A percentile compares a stretch with the other conserved stretches of the same genome.
phyloP scores from a whole-genome alignment of 1,140 invertebrate genomes.

The Tetramorium alpestre region DNA sequence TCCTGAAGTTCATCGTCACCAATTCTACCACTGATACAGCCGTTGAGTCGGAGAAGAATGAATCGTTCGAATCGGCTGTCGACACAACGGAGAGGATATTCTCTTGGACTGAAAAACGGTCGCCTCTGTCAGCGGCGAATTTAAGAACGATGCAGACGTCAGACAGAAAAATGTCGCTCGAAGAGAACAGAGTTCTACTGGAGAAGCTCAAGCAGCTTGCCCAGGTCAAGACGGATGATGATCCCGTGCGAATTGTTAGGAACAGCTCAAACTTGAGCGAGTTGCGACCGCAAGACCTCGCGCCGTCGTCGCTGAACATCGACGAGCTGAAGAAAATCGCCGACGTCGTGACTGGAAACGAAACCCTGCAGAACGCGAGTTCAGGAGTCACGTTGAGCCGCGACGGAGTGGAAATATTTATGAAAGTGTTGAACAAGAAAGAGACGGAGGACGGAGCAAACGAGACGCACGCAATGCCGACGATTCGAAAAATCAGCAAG shows the following conservation, averaged over 20 bases:
- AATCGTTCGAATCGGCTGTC: background rate
- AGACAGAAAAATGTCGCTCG: slow-evolving; percentile 77
- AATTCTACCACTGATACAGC: slow-evolving; percentile 71
- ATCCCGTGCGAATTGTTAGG: slow-evolving; percentile 48
- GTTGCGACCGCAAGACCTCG: background rate
- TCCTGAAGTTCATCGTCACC: slow-evolving; percentile 74
- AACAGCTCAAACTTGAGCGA: slow-evolving; percentile 44
- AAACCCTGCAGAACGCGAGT: slow-evolving; percentile 72
- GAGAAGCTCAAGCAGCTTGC: slow-evolving; percentile 78
- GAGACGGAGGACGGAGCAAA: slow-evolving; percentile 74
- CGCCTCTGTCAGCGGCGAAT: background rate
- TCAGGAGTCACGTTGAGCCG: slow-evolving; percentile 87
- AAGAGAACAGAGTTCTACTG: slow-evolving; percentile 72
- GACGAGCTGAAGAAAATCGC: slow-evolving; percentile 79
- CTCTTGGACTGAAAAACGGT: slow-evolving; percentile 26
- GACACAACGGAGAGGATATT: slow-evolving; percentile 10
- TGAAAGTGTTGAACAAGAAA: slow-evolving; percentile 88
- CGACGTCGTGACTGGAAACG: slow-evolving; percentile 71
- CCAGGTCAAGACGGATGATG: slow-evolving; percentile 68
- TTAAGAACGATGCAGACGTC: slow-evolving; percentile 67
- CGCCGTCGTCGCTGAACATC: background rate
- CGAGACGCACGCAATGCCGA: slow-evolving; percentile 51
- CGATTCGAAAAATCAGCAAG: slow-evolving; percentile 75
- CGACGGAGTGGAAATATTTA: slow-evolving; percentile 89
- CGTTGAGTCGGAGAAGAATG: slow-evolving; percentile 46